A percentile compares a stretch with the other conserved stretches of the same genome.
These are phyloP conservation scores for Lepidurus couesii DNA, from an alignment of 1,140 invertebrate genomes.

Conservation along the genomic window DNA sequence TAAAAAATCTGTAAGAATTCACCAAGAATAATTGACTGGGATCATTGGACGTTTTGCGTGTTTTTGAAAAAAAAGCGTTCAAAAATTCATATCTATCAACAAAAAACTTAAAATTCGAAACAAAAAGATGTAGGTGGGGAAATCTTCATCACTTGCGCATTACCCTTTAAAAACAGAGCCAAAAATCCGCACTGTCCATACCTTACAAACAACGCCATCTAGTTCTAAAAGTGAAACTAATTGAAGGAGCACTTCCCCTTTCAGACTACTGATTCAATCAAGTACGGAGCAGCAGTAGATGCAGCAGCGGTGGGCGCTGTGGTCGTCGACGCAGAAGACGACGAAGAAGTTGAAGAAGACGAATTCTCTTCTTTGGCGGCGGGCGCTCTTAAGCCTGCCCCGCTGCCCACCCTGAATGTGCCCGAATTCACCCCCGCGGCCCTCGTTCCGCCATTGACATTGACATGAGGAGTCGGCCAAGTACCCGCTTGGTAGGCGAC, in stretches of 20 bases:
- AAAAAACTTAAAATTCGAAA: too few relatives aligned
- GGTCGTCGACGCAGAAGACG: not conserved
- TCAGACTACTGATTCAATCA: not conserved
- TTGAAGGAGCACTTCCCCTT: not conserved
- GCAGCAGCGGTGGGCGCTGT: too few relatives aligned
- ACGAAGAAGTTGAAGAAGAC: not conserved
- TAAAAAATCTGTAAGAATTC: not conserved
- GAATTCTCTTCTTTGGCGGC: not conserved
- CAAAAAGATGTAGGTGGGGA: too few relatives aligned
- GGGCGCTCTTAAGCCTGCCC: not conserved
- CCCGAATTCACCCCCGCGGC: not conserved
- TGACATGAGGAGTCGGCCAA: conserved; percentile 25
- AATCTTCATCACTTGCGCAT: too few relatives aligned
- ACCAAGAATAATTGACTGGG: not conserved
- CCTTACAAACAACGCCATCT: too few relatives aligned
- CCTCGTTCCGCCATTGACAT: not conserved
- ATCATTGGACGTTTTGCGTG: not conserved
- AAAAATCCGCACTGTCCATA: too few relatives aligned
- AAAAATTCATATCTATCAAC: too few relatives aligned
- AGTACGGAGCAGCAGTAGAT: not conserved
- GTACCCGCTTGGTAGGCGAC: conserved; percentile 69
- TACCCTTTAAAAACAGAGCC: too few relatives aligned
- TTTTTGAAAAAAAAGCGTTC: too few relatives aligned
- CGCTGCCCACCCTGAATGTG: not conserved
- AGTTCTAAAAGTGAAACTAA: not conserved